Base-by-base conservation (phyloP, 2,888 invertebrate genomes). In the Nomada ruficornis region DNA sequence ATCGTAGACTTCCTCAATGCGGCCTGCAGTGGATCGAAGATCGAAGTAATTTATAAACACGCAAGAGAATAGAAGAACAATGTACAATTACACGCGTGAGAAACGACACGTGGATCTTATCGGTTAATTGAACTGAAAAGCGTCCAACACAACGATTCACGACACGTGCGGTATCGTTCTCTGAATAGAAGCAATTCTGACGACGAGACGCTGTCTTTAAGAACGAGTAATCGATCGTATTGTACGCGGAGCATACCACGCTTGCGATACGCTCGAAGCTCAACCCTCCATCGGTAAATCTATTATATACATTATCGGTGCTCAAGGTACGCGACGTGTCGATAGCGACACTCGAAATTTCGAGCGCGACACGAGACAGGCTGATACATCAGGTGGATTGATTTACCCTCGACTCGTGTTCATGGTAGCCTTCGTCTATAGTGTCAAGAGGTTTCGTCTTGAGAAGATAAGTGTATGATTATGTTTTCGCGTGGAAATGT, bases 191-290 rank as follows among this genome's bases (percentile, higher is more conserved):
- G 71, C 80, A 72, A 80, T 80, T 71, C 71, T 63, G 50, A 55
- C 57, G 73, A 69, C 72, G 57, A 50, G 59, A 52, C 57, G 62
- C 44, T 68, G 68, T 59, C 63, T 63, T 78, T 72, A 78, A 79
- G 73, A 71, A 71, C 77, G 77, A 62, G 65, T 77, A 80, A 80
- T 80, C 77, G 80, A 80, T 80, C 71, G 77, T 50, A 77, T 80
- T 71, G 77, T 70, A 54, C 59, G 36, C 0, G 52, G 3, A 2
- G 13, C 42, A 23, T 60, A 65, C 29, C 62, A 13, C 55, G 44
- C 57, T 50, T 20, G 54, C 63, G 59, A 73, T 63, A 59, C 64
- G 63, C n/a, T 54, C 54, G 50, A 20, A 55, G 44, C 52, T 79
- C 60, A 69, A 42, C 23, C 50, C 42, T 23, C 67, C 44, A 55